phyloP scores from a whole-genome alignment of 2,888 invertebrate genomes.

The Seladonia tumulorum region DNA sequence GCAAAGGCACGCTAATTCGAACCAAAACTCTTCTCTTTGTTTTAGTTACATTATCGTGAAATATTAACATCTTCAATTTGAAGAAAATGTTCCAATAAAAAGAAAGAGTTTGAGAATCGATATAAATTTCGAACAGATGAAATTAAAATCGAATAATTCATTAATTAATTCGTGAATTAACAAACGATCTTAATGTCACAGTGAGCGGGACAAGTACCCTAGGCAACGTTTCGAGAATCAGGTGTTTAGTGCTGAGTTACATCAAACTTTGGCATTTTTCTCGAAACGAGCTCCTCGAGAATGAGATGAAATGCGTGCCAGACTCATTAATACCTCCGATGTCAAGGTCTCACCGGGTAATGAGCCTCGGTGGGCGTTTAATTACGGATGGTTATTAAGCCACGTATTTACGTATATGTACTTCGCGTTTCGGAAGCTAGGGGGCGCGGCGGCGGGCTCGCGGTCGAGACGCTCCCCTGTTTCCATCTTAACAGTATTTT shows the following conservation, averaged over 20 bases:
- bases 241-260: background rate
- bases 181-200: too few species aligned
- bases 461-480: background rate
- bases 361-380: constrained; percentile 56
- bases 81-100: too few species aligned
- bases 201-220: too few species aligned
- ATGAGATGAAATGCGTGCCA: background rate
- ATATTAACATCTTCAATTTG: too few species aligned
- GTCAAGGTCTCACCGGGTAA: constrained; percentile 38
- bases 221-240: too few species aligned
- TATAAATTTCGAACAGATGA: too few species aligned
- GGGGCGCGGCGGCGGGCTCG: background rate
- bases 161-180: too few species aligned
- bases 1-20: too few species aligned
- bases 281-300: background rate
- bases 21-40: too few species aligned
- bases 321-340: background rate
- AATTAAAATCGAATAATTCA: too few species aligned
- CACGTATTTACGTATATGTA: constrained; percentile 32
- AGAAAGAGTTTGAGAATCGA: too few species aligned
- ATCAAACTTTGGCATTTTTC: background rate
- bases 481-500: constrained; percentile 32
- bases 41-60: too few species aligned
- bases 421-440: background rate
- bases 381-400: constrained; percentile 63